A percentile compares a stretch with the other conserved stretches of the same genome.
phyloP scores from a whole-genome alignment of 2,888 invertebrate species.

The Drosophila demipolita region DNA sequence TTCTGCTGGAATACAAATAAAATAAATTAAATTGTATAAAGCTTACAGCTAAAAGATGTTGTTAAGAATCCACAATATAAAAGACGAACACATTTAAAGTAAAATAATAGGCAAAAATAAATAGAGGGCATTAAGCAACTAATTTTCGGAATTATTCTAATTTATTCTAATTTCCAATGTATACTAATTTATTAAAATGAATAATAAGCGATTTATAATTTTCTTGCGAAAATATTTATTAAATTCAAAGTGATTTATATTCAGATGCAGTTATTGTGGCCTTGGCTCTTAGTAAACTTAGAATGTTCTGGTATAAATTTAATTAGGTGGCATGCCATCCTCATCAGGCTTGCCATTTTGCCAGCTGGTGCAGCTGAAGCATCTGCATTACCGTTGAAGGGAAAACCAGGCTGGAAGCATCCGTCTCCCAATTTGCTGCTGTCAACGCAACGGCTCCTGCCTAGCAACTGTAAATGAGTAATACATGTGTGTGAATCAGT shows the following conservation, averaged over 20 bases:
- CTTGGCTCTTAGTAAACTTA: neutral
- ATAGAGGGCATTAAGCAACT: neutral
- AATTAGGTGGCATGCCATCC: constrained; percentile 3
- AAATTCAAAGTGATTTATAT: neutral
- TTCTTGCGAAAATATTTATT: neutral
- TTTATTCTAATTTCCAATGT: neutral
- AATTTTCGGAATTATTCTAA: neutral
- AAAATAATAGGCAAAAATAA: neutral
- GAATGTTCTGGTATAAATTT: neutral
- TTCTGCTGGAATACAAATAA: constrained; percentile 3
- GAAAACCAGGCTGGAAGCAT: constrained; percentile 9
- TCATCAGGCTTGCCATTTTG: constrained; percentile 11
- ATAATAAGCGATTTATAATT: neutral
- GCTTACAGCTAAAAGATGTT: constrained; percentile 42
- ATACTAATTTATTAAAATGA: neutral
- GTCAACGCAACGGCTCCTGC: constrained; percentile 41
- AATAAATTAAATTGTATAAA: constrained; percentile 48
- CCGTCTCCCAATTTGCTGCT: constrained; percentile 26
- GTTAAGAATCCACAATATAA: constrained; percentile 21
- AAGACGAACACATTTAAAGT: neutral
- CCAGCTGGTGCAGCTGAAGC: constrained; percentile 30
- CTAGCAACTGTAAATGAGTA: constrained; percentile 65
- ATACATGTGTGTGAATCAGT: constrained; percentile 27
- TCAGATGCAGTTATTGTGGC: neutral
- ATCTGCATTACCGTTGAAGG: constrained; percentile 25